Conservation (phyloP, 1,140 invertebrate genomes). For the Plutomurus gul region DNA sequence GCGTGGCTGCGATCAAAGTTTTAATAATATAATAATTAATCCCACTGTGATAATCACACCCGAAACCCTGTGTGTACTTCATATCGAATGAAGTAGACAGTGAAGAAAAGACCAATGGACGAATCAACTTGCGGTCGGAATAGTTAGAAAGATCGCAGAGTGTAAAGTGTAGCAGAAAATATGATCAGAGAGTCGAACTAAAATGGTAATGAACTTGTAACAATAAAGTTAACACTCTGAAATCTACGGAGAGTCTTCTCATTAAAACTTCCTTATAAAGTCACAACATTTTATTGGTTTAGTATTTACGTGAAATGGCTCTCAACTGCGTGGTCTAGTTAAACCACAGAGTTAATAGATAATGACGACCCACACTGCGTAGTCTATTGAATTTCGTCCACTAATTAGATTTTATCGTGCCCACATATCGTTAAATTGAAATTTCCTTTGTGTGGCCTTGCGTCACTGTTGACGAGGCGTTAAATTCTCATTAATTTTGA, state of each 20-base stretch:
- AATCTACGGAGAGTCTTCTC: not conserved
- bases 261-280: constrained; percentile 20
- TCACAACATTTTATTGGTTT: constrained; percentile 7
- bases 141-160: too few relatives aligned
- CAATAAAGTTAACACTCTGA: not conserved
- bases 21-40: too few relatives aligned
- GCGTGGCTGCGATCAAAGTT: too few relatives aligned
- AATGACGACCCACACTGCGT: not conserved
- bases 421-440: not conserved
- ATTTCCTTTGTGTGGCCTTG: not conserved
- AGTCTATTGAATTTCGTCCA: not conserved
- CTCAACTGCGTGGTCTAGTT: not conserved
- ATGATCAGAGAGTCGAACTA: too few relatives aligned
- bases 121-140: too few relatives aligned
- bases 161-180: too few relatives aligned
- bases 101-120: too few relatives aligned
- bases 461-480: not conserved
- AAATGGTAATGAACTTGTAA: constrained; percentile 22
- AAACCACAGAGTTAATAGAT: too few relatives aligned
- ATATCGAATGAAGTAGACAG: too few relatives aligned
- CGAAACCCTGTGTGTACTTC: too few relatives aligned
- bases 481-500: not conserved
- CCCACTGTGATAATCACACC: too few relatives aligned
- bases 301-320: not conserved
- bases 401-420: not conserved